phyloP scores from a whole-genome alignment of 2,888 invertebrate genomes.

The Nasonovia ribisnigri region DNA sequence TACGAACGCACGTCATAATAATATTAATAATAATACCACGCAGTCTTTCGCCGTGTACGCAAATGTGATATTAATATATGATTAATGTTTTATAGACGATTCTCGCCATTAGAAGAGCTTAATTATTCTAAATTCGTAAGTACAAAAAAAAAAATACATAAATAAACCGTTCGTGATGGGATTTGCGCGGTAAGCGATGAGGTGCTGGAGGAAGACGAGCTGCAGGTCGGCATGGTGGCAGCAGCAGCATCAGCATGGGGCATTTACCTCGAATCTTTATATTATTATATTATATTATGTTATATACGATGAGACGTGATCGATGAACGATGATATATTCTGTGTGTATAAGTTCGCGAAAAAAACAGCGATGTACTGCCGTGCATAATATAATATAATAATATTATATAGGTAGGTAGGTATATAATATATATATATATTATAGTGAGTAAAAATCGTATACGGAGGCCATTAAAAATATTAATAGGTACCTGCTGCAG shows the following conservation, averaged over 20 bases:
- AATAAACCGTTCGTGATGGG: neutral
- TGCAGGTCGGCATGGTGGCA: neutral
- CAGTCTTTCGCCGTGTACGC: neutral
- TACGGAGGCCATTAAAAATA: neutral
- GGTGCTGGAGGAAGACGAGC: neutral
- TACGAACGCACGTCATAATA: neutral
- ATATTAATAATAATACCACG: neutral
- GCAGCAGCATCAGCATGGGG: conserved; percentile 29
- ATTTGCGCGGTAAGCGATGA: neutral
- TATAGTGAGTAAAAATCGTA: neutral
- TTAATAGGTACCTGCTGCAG: neutral
- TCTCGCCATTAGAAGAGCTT: neutral
- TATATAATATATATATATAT: neutral
- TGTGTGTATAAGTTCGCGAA: neutral
- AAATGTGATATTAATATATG: neutral
- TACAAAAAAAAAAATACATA: neutral
- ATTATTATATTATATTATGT: neutral
- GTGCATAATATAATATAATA: neutral
- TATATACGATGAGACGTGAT: neutral
- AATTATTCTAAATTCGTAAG: neutral
- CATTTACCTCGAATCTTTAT: neutral
- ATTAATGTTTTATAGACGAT: neutral
- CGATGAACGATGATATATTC: neutral
- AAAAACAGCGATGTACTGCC: neutral
- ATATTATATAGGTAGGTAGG: neutral